phyloP scores from a whole-genome alignment of 2,113 vertebrate species.

The Mobula hypostoma region DNA sequence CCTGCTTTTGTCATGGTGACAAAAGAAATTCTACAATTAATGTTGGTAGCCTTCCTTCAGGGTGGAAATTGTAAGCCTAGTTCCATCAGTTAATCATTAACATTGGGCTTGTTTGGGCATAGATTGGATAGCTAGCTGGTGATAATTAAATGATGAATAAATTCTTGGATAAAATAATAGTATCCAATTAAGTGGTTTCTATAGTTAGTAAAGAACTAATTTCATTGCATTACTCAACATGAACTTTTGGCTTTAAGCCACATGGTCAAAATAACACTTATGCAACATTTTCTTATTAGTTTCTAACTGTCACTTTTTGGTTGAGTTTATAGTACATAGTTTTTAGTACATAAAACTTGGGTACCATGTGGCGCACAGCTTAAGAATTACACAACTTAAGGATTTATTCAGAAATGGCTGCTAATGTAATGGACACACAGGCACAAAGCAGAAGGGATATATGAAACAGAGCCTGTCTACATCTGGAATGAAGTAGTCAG shows the following conservation, averaged over 20 bases:
- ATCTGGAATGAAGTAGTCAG: slow-evolving; percentile 33
- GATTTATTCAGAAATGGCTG: neutral
- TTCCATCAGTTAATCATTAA: neutral
- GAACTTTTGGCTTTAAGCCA: neutral
- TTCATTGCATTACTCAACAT: neutral
- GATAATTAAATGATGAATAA: neutral
- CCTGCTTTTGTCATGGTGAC: neutral
- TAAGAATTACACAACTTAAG: neutral
- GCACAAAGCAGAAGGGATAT: slow-evolving; percentile 23
- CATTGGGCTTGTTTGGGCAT: neutral
- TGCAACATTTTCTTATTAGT: neutral
- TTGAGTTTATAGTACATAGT: neutral
- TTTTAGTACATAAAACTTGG: neutral
- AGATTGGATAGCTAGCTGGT: neutral
- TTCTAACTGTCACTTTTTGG: neutral
- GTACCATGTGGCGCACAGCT: neutral
- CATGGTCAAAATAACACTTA: neutral
- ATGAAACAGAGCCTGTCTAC: slow-evolving; percentile 6
- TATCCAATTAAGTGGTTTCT: neutral
- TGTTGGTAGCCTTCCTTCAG: neutral
- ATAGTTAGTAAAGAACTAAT: neutral
- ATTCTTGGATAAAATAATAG: neutral
- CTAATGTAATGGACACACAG: slow-evolving; percentile 27
- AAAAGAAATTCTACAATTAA: neutral
- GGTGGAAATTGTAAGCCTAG: neutral